Evolutionary conservation across 1,140 invertebrate genomes (phyloP).

Genomic region (Triops cancriformis): DNA sequence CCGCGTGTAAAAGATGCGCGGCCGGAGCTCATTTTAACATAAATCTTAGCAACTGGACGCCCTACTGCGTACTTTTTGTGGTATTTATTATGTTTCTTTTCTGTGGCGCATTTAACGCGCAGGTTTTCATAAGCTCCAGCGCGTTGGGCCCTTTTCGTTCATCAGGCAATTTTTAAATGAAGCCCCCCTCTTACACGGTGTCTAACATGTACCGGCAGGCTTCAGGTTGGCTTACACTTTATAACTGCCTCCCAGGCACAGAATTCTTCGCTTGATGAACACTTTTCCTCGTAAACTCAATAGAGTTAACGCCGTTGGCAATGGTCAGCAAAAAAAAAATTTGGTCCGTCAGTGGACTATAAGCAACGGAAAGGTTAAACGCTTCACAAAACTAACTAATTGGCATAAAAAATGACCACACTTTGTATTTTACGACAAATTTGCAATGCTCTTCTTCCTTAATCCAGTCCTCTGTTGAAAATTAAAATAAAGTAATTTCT

Average conservation of each 20-base stretch:
- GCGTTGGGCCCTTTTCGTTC: not conserved
- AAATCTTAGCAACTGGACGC: conserved; percentile 5
- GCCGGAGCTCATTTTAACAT: not conserved
- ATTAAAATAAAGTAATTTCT: not conserved
- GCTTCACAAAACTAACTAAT: not conserved
- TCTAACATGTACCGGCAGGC: conserved; percentile 3
- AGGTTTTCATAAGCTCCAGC: not conserved
- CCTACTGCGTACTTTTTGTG: not conserved
- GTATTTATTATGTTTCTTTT: conserved; percentile 6
- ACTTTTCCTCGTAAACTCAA: conserved; percentile 6
- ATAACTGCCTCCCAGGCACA: not conserved
- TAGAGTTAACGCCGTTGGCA: not conserved
- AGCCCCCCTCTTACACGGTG: conserved; percentile 7
- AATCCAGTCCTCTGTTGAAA: not conserved
- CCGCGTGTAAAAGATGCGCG: not conserved
- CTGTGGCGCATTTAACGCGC: not conserved
- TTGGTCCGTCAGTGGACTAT: not conserved
- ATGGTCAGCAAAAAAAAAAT: not conserved
- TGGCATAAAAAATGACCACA: not conserved
- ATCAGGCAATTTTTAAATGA: conserved; percentile 10
- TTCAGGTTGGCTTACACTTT: not conserved
- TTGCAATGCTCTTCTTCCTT: not conserved
- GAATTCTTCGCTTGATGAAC: conserved; percentile 6
- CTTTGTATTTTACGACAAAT: not conserved
- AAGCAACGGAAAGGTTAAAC: conserved; percentile 6